Percentiles rank a stretch among this genome's conserved stretches.
Evolutionary conservation across 2,113 vertebrate genomes (phyloP).

Genomic region (Pterocles burchelli): DNA sequence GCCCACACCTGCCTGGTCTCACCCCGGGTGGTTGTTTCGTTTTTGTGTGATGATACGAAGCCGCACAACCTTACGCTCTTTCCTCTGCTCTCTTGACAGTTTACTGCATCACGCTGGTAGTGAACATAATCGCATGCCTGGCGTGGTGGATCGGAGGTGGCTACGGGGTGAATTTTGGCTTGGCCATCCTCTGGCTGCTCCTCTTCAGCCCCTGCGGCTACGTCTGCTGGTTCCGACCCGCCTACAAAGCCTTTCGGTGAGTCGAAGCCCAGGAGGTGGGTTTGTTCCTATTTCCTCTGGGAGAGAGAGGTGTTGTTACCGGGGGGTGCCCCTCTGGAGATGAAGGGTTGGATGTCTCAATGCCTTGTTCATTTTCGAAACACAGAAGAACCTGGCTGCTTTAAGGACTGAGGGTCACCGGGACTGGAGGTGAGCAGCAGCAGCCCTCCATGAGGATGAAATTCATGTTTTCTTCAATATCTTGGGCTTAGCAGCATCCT

Average conservation of each 20-base stretch:
- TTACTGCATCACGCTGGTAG: conserved; percentile 83
- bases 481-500: not conserved
- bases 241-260: conserved; percentile 95
- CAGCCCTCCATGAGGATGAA: not conserved
- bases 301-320: not conserved
- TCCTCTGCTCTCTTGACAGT: conserved; percentile 71
- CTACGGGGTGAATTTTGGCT: conserved; percentile 82
- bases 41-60: fast-evolving
- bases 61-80: fast-evolving
- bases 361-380: not conserved
- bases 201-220: conserved; percentile 92
- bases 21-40: fast-evolving
- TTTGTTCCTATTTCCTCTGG: not conserved
- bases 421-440: not conserved
- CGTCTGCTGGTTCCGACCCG: conserved; percentile 92
- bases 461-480: not conserved
- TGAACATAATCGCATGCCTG: conserved; percentile 89
- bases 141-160: conserved; percentile 92
- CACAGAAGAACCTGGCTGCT: not conserved
- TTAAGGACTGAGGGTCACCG: not conserved
- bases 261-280: not conserved
- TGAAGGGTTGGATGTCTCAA: not conserved
- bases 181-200: conserved; percentile 89
- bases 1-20: not conserved
- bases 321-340: not conserved